Conservation (phyloP, 2,888 invertebrate species). For the Sphaeridia pumilis region DNA sequence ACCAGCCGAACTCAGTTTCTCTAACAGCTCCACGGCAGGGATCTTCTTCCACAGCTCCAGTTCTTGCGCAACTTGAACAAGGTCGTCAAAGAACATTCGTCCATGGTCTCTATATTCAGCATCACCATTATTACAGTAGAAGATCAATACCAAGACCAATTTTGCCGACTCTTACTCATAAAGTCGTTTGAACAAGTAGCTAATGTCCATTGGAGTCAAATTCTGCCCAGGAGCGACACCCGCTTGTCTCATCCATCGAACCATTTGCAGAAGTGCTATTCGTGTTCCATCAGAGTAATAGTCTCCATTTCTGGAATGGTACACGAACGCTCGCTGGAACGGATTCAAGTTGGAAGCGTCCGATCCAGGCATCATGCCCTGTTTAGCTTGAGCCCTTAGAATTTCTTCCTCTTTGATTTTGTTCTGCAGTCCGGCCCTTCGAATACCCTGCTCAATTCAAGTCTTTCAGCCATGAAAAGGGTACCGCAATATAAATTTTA, state of each 20-base stretch:
- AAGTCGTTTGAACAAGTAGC: constrained; percentile 11
- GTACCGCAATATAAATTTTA: no score
- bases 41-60: constrained; percentile 9
- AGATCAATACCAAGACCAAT: neutral
- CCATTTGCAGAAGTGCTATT: constrained; percentile 7
- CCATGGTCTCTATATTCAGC: no score
- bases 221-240: constrained; percentile 4
- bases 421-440: no score
- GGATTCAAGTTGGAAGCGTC: neutral
- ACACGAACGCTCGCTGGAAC: constrained; percentile 5
- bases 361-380: constrained; percentile 2
- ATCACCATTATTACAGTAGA: no score
- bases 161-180: constrained; percentile 7
- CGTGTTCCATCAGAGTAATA: constrained; percentile 9
- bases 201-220: constrained; percentile 7
- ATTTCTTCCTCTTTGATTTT: constrained; percentile 7
- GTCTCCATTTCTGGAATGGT: constrained; percentile 13
- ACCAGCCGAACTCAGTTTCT: neutral
- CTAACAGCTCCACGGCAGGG: neutral
- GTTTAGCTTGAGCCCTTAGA: neutral
- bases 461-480: no score
- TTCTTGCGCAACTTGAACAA: constrained; percentile 4
- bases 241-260: constrained; percentile 16
- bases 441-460: no score
- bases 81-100: constrained; percentile 8